Evolutionary conservation across 2,888 invertebrate species (phyloP).

Genomic region (Vanessa cardui): DNA sequence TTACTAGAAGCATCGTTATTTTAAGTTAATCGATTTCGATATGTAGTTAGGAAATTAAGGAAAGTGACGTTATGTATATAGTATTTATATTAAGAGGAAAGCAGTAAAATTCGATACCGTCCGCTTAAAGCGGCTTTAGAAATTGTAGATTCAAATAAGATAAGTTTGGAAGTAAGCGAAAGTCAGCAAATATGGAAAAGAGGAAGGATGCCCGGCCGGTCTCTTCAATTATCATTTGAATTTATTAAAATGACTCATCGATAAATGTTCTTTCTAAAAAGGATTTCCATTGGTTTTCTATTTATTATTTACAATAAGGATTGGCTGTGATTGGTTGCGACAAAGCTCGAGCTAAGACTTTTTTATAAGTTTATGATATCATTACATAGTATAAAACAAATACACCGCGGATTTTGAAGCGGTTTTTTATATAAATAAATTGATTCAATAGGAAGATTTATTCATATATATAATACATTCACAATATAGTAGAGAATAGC

Average conservation of each 20-base stretch:
- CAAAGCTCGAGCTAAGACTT: no score
- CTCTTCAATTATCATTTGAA: slow-evolving; percentile 11
- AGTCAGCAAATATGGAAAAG: slow-evolving; percentile 32
- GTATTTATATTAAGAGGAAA: slow-evolving; percentile 8
- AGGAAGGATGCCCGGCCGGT: slow-evolving; percentile 31
- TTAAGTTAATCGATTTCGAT: no score
- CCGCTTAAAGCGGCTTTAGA: slow-evolving; percentile 14
- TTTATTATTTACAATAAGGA: not conserved
- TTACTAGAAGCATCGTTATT: no score
- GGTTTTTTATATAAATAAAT: no score
- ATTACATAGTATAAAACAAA: no score
- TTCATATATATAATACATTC: no score
- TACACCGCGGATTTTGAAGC: no score
- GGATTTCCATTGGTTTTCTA: slow-evolving; percentile 14
- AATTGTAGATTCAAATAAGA: slow-evolving; percentile 16
- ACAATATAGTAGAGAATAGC: no score
- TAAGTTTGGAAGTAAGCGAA: slow-evolving; percentile 34
- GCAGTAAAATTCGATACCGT: slow-evolving; percentile 14
- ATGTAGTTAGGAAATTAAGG: no score
- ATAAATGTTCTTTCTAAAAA: slow-evolving; percentile 20
- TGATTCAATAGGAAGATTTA: no score
- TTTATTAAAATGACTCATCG: slow-evolving; percentile 27
- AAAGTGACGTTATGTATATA: not conserved
- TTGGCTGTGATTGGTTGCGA: not conserved
- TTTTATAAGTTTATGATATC: no score